Percentiles rank a stretch among this genome's conserved stretches.
Evolutionary conservation across 2,888 invertebrate species (phyloP).

Genomic region (Mythimna lalbum): DNA sequence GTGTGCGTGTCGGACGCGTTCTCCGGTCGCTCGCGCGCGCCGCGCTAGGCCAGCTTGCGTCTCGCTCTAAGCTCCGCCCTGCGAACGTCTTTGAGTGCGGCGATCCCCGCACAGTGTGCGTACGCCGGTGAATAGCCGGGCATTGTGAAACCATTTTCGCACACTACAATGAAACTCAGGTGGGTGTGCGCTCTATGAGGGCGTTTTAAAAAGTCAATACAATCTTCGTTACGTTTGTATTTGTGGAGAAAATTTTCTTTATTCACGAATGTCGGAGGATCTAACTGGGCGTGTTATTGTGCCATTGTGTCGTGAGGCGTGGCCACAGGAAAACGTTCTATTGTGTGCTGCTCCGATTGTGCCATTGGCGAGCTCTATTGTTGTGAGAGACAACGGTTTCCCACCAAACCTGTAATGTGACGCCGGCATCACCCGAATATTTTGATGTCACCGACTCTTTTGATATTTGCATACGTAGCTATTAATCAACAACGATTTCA

Average conservation of each 20-base stretch:
- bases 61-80: conserved; percentile 89
- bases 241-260: conserved; percentile 89
- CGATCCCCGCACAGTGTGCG: conserved; percentile 81
- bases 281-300: conserved; percentile 86
- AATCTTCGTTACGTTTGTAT: conserved; percentile 86
- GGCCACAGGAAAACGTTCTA: conserved; percentile 85
- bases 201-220: conserved; percentile 90
- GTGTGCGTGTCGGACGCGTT: conserved; percentile 83
- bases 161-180: conserved; percentile 87
- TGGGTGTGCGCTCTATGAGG: conserved; percentile 88
- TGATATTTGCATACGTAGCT: conserved; percentile 36
- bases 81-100: conserved; percentile 79
- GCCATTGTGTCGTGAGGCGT: conserved; percentile 85
- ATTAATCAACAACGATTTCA: conserved; percentile 35
- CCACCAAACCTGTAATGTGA: conserved; percentile 66
- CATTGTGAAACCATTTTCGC: conserved; percentile 86
- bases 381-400: conserved; percentile 65
- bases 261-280: conserved; percentile 77
- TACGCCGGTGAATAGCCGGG: conserved; percentile 80
- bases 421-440: conserved; percentile 56
- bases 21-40: conserved; percentile 77
- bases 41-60: conserved; percentile 80
- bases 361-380: conserved; percentile 85
- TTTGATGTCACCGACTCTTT: conserved; percentile 54
- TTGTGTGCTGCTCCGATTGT: conserved; percentile 82